Conservation (phyloP, 1,140 invertebrate genomes). For the Heliconius congener region DNA sequence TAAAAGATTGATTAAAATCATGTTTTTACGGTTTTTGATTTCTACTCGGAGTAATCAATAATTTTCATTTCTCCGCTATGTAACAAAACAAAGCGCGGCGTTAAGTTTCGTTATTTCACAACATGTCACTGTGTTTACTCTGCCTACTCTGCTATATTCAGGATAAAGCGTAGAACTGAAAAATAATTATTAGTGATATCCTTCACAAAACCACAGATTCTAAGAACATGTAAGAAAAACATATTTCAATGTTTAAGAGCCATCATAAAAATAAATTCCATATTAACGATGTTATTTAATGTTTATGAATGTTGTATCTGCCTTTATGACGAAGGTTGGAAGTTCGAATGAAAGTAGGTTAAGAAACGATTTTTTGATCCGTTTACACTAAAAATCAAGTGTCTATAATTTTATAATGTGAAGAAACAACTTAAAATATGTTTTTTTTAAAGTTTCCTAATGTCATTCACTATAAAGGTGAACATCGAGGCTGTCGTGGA, state of each 20-base stretch:
- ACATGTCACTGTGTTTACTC: neutral
- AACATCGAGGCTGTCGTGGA: no score
- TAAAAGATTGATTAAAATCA: no score
- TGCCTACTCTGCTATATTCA: no score
- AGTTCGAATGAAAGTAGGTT: neutral
- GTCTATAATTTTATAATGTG: no score
- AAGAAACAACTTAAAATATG: no score
- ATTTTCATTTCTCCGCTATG: no score
- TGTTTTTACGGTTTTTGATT: no score
- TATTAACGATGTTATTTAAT: neutral
- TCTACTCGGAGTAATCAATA: no score
- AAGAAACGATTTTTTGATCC: neutral
- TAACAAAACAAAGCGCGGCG: no score
- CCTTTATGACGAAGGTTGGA: neutral
- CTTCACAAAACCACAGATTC: neutral
- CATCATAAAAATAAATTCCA: neutral
- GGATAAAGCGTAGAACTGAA: no score
- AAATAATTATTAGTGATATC: neutral
- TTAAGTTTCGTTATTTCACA: neutral
- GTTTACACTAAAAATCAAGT: neutral
- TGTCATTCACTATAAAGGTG: no score
- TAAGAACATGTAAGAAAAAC: neutral
- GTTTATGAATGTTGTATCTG: conserved; percentile 2
- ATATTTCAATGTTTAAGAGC: neutral
- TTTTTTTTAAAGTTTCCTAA: no score